Evolutionary conservation across 1,140 invertebrate genomes (phyloP).

Genomic region (Drosophila navojoa): DNA sequence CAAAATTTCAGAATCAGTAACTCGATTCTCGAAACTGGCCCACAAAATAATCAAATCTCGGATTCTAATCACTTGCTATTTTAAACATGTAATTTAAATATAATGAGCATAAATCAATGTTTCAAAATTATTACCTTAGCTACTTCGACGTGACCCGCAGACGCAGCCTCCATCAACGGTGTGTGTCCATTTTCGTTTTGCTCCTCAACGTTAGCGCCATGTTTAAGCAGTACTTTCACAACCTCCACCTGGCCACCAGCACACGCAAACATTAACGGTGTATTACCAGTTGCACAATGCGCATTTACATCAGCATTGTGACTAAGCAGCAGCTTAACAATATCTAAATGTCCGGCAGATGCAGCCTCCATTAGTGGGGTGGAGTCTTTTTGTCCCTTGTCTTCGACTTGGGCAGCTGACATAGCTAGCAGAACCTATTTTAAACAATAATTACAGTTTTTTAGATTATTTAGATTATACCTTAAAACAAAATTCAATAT

Average conservation of each 20-base stretch:
- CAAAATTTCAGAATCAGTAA: conserved; percentile 64
- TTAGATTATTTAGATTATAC: neutral
- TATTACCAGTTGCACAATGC: conserved; percentile 97
- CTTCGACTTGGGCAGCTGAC: conserved; percentile 98
- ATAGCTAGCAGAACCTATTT: conserved; percentile 95
- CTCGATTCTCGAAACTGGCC: conserved; percentile 56
- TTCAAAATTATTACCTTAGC: conserved; percentile 87
- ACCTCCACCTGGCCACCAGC: conserved; percentile 97
- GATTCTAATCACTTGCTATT: conserved; percentile 79
- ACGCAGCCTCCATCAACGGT: conserved; percentile 99
- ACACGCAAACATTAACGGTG: conserved; percentile 98
- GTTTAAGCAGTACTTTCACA: conserved; percentile 93
- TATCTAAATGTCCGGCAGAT: conserved; percentile 96
- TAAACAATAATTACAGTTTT: conserved; percentile 1
- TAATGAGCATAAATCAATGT: neutral
- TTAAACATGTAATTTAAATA: neutral
- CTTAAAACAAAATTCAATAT: neutral
- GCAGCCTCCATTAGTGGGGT: conserved; percentile 99
- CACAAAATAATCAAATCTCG: conserved; percentile 75
- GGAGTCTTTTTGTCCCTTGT: conserved; percentile 95
- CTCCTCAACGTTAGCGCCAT: conserved; percentile 98
- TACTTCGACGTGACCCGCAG: conserved; percentile 97
- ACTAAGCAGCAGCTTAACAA: conserved; percentile 94
- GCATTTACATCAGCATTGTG: conserved; percentile 98
- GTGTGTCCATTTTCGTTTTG: conserved; percentile 99